Evolutionary conservation across 2,113 vertebrate species (phyloP).

Genomic region (Phalacrocorax aristotelis): DNA sequence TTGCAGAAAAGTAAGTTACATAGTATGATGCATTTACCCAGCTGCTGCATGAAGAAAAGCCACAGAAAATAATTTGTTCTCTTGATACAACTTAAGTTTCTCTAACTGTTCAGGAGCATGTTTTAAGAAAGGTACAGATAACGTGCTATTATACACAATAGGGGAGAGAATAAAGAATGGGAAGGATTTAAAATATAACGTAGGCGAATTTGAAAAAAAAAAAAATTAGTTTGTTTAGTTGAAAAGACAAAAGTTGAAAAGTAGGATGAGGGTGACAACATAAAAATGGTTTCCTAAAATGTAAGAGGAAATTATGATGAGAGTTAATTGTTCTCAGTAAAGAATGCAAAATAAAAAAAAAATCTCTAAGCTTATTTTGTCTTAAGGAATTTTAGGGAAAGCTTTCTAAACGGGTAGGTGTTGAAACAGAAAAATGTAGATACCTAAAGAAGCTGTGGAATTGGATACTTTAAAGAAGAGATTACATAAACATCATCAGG

Average conservation of each 20-base stretch:
- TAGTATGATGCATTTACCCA: not conserved
- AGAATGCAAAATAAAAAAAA: not conserved
- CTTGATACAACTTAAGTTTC: not conserved
- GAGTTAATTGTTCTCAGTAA: not conserved
- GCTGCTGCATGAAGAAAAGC: not conserved
- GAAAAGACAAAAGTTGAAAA: not conserved
- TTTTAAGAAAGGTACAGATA: not conserved
- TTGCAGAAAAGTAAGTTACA: not conserved
- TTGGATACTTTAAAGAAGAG: not conserved
- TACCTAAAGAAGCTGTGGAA: not conserved
- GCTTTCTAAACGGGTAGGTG: not conserved
- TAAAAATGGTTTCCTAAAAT: not conserved
- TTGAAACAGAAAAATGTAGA: not conserved
- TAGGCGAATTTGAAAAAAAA: not conserved
- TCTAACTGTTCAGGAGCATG: not conserved
- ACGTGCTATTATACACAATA: rapidly evolving
- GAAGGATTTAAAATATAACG: not conserved
- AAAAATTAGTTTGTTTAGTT: not conserved
- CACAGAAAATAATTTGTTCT: not conserved
- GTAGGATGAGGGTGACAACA: not conserved
- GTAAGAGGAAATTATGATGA: not conserved
- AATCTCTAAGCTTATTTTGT: not conserved
- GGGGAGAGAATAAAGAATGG: not conserved
- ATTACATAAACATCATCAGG: not conserved
- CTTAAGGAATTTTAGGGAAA: not conserved